phyloP scores from a whole-genome alignment of 2,888 invertebrate species.

The Vanessa cardui region DNA sequence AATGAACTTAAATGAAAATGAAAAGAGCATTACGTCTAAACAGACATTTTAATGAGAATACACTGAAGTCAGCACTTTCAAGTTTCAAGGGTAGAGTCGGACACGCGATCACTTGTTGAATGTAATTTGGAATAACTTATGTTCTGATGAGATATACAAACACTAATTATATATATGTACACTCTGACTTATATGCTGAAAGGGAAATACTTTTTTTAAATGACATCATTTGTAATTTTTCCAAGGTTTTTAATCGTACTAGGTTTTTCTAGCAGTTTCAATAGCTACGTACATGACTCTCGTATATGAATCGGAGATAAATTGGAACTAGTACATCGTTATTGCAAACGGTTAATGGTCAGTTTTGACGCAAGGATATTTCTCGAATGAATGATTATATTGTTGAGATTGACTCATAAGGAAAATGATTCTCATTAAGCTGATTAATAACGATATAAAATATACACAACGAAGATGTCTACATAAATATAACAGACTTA shows the following conservation, averaged over 20 bases:
- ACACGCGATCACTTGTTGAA: conserved; percentile 37
- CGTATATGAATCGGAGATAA: too few relatives aligned
- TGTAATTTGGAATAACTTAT: conserved; percentile 8
- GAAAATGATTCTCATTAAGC: background rate
- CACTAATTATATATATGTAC: background rate
- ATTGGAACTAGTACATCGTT: too few relatives aligned
- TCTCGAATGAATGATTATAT: background rate
- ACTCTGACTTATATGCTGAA: background rate
- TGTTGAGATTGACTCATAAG: background rate
- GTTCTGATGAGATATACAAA: background rate
- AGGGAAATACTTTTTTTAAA: too few relatives aligned
- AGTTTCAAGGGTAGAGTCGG: conserved; percentile 24
- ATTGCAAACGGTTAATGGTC: too few relatives aligned
- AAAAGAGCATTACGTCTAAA: background rate
- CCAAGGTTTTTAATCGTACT: too few relatives aligned
- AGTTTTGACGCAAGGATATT: background rate
- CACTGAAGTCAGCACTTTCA: conserved; percentile 22
- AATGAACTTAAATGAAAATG: background rate
- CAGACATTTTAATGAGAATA: conserved; percentile 16
- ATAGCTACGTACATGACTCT: too few relatives aligned
- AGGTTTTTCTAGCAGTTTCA: too few relatives aligned
- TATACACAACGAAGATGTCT: background rate
- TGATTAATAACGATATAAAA: background rate
- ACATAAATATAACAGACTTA: too few relatives aligned
- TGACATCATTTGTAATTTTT: too few relatives aligned